Percentiles rank a stretch among this genome's conserved stretches.
phyloP scores from a whole-genome alignment of 2,888 invertebrate species.

The Ditula angustiorana region DNA sequence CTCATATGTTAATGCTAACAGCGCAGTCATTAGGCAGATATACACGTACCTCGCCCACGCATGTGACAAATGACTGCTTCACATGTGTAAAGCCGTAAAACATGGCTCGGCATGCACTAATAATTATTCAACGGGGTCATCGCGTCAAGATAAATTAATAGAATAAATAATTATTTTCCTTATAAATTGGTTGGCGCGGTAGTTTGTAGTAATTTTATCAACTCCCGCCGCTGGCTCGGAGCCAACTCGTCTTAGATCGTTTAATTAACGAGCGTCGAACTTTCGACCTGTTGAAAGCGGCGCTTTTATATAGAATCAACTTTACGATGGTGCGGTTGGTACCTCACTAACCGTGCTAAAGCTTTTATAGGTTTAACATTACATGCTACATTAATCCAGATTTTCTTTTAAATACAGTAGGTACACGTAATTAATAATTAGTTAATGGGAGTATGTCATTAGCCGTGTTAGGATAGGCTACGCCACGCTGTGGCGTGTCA shows the following conservation, averaged over 20 bases:
- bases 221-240: conserved; percentile 70
- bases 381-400: conserved; percentile 42
- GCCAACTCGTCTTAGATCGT: conserved; percentile 79
- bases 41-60: conserved; percentile 56
- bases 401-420: not conserved
- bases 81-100: conserved; percentile 43
- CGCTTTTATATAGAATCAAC: conserved; percentile 71
- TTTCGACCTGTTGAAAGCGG: conserved; percentile 83
- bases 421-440: conserved; percentile 15
- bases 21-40: conserved; percentile 53
- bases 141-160: conserved; percentile 56
- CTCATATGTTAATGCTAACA: conserved; percentile 60
- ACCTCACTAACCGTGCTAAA: conserved; percentile 55
- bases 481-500: conserved; percentile 6
- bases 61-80: conserved; percentile 60
- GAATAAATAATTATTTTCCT: conserved; percentile 61
- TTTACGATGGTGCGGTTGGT: conserved; percentile 57
- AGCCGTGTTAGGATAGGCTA: conserved; percentile 6
- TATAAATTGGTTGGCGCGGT: conserved; percentile 54
- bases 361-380: conserved; percentile 59
- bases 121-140: conserved; percentile 48
- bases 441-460: not conserved
- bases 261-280: conserved; percentile 84
- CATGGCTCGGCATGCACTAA: conserved; percentile 51
- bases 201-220: conserved; percentile 79